Base-by-base conservation (phyloP, 2,113 vertebrate genomes). In the Platysternon megacephalum region DNA sequence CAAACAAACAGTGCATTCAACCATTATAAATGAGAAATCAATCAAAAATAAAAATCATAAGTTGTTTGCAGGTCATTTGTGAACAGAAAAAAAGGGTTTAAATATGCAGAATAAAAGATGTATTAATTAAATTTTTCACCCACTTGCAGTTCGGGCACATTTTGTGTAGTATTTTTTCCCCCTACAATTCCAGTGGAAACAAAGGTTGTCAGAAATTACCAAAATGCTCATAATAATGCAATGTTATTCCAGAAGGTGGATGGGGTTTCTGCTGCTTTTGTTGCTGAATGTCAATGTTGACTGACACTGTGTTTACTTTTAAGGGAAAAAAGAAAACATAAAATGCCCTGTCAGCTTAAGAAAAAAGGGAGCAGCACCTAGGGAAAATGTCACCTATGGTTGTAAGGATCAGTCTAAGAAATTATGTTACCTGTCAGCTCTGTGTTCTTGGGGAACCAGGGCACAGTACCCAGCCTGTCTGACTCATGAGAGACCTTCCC, bases 231-330 rank as follows among this genome's bases (percentile, higher is more conserved):
- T 2, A 32, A 3, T 32, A 9, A 42, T 44, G 44, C 13, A 76
- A 88, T 96, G 80, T 87, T 58, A 91, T 81, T 68, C 86, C 17
- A 21, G 91, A 39, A 21, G 39, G 83, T 56, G 49, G 19, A 0
- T 92, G 58, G 26, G 65, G 19, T 12, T 85, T 58, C 53, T 83
- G 39, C 44, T 89, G 76, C 42, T 58, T 87, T 95, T 90, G 53
- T 22, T 52, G 11, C 76, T 87, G 0, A 5, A 2, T 39, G 68
- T 80, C 83, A 53, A 5, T 35, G 1, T 61, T 91, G 86, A 88
- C 84, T 80, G 74, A 82, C 8, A 39, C 65, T 21, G 2, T 35
- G 32, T 68, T 68, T 68, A 19, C 65, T 68, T 86, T 29, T 42
- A 5, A 82, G 32, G 56, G 88, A 28, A 32, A 86, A 86, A 95